These are phyloP conservation scores for Muscina levida DNA, from an alignment of 2,888 invertebrate genomes.

Conservation along the genomic window DNA sequence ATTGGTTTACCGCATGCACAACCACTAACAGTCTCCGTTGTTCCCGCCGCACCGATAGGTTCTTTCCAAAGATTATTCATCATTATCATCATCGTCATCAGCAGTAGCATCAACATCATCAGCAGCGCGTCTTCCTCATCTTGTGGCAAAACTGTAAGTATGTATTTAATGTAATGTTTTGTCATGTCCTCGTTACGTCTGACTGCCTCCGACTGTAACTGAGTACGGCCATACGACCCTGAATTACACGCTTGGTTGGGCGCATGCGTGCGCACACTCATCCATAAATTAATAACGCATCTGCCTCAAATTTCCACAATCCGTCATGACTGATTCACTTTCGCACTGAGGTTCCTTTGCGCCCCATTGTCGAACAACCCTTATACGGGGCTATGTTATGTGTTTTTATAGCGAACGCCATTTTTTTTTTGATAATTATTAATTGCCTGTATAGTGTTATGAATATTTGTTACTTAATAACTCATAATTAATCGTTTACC, in stretches of 20 bases:
- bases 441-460: too few species aligned
- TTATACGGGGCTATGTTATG: too few species aligned
- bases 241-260: slow-evolving; percentile 77
- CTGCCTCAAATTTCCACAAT: slow-evolving; percentile 71
- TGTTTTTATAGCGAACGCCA: slow-evolving; percentile 26
- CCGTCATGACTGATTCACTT: slow-evolving; percentile 28
- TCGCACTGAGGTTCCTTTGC: slow-evolving; percentile 13
- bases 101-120: not conserved
- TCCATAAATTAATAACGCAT: slow-evolving; percentile 77
- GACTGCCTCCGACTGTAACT: slow-evolving; percentile 68
- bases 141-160: not conserved
- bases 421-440: slow-evolving; percentile 33
- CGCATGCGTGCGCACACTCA: slow-evolving; percentile 63
- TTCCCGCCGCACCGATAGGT: not conserved
- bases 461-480: slow-evolving; percentile 27
- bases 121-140: not conserved
- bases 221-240: slow-evolving; percentile 64
- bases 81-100: slow-evolving; percentile 11
- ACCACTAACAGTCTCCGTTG: slow-evolving; percentile 19
- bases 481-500: slow-evolving; percentile 43
- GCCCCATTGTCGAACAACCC: slow-evolving; percentile 39
- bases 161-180: slow-evolving; percentile 70
- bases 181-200: slow-evolving; percentile 76
- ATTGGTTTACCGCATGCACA: slow-evolving; percentile 67
- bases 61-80: slow-evolving; percentile 11